Evolutionary conservation across 1,140 invertebrate genomes (phyloP).

Genomic region (Hestina assimilis): DNA sequence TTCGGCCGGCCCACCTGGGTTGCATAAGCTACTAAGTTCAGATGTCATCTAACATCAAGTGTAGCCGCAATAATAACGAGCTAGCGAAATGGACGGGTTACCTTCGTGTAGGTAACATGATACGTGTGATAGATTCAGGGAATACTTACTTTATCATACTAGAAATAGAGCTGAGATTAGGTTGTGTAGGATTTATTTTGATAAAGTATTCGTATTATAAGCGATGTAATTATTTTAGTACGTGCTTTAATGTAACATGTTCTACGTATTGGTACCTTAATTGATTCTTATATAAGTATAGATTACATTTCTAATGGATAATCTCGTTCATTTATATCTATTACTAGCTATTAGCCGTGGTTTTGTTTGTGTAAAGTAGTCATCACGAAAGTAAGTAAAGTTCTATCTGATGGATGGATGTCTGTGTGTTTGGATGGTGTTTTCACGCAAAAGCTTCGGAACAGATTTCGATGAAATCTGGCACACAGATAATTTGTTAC

Average conservation of each 20-base stretch:
- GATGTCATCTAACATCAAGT: conserved; percentile 6
- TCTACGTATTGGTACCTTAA: background rate
- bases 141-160: background rate
- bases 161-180: conserved; percentile 3
- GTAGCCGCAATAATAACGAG: background rate
- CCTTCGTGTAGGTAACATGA: conserved; percentile 23
- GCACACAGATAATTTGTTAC: no score
- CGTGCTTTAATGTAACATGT: background rate
- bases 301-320: no score
- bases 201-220: background rate
- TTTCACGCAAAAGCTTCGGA: no score
- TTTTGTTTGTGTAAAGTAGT: no score
- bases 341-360: no score
- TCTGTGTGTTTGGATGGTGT: no score
- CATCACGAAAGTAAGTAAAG: no score
- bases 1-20: conserved; percentile 49
- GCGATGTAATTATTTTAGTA: background rate
- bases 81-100: conserved; percentile 13
- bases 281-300: no score
- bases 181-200: background rate
- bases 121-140: conserved; percentile 5
- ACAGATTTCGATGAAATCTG: no score
- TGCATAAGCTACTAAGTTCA: conserved; percentile 23
- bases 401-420: no score
- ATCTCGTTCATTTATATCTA: no score